A percentile compares a stretch with the other conserved stretches of the same genome.
Evolutionary conservation across 2,888 invertebrate genomes (phyloP).

Genomic region (Spodoptera picta): DNA sequence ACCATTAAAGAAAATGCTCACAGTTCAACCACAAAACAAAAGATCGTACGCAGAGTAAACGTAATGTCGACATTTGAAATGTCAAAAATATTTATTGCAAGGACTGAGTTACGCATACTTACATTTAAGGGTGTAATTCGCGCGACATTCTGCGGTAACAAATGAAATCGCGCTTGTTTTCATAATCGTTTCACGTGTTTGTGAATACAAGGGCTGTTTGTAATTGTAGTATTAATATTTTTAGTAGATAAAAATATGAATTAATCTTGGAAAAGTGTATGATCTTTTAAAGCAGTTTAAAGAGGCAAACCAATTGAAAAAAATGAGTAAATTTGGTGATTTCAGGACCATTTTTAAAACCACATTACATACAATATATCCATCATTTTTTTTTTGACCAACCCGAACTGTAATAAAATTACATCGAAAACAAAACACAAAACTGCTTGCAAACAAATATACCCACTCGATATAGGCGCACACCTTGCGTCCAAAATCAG

Average conservation of each 20-base stretch:
- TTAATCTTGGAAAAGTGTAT: no score
- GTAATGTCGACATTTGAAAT: conserved; percentile 42
- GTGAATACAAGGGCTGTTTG: conserved; percentile 31
- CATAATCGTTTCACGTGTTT: conserved; percentile 60
- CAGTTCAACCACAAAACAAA: conserved; percentile 26
- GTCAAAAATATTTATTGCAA: conserved; percentile 62
- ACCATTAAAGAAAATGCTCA: no score
- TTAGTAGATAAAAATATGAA: background rate
- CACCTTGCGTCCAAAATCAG: conserved; percentile 20
- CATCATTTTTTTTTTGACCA: no score
- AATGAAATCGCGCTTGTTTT: conserved; percentile 63
- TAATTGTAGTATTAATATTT: conserved; percentile 15
- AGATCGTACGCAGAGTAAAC: conserved; percentile 33
- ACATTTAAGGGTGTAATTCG: conserved; percentile 59
- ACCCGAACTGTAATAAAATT: no score
- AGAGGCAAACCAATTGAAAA: no score
- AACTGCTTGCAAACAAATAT: background rate
- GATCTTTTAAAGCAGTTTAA: no score
- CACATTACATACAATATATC: no score
- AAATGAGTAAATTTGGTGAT: no score
- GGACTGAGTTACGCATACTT: conserved; percentile 54
- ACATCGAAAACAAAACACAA: background rate
- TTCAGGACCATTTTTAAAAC: no score
- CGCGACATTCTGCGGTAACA: conserved; percentile 54
- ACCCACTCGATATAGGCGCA: background rate